Base-by-base conservation (phyloP, 1,140 invertebrate genomes). In the Muscidifurax raptorellus region DNA sequence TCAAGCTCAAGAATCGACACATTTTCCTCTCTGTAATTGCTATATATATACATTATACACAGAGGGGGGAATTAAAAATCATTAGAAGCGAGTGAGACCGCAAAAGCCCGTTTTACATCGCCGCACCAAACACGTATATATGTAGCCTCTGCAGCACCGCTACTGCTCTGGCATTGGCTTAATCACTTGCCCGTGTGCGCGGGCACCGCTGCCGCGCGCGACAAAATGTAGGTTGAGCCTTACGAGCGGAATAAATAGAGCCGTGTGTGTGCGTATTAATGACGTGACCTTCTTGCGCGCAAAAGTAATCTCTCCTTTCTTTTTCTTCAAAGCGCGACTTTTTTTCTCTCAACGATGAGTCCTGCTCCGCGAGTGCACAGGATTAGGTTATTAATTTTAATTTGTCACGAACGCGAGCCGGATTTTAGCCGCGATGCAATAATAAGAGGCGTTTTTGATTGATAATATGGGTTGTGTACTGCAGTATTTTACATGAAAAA, bases 171-270 rank as follows among this genome's bases (percentile, higher is more conserved):
- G 74, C 74, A 76, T 76, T 76, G 74, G 15, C 74, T 28, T 66
- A 78, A 64, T 78, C 22, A 32, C 25, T 64, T 30, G 25, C 76
- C 12, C 27, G 52, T 64, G 44, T 4, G 36, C n/a, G n/a, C n/a
- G 2, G 30, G 25, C n/a, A 44, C 13, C 25, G n/a, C n/a, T n/a
- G 28, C 25, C n/a, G 15, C 22, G n/a, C 52, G 22, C 15, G 40
- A 76, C 74, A 76, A 47, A 76, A 76, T 52, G 74, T 76, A 76
- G 74, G 74, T 76, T 76, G 74, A 44, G n/a, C 22, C 76, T 78
- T 78, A 78, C n/a, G 30, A 47, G 36, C 27, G 28, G 28, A 69
- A 67, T 40, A 80, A 69, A 78, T 30, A 44, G 10, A 40, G 66
- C 40, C 30, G 67, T 44, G 30, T 76, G 72, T 36, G 22, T 44